phyloP scores from a whole-genome alignment of 2,113 vertebrate genomes.

The Felis catus region DNA sequence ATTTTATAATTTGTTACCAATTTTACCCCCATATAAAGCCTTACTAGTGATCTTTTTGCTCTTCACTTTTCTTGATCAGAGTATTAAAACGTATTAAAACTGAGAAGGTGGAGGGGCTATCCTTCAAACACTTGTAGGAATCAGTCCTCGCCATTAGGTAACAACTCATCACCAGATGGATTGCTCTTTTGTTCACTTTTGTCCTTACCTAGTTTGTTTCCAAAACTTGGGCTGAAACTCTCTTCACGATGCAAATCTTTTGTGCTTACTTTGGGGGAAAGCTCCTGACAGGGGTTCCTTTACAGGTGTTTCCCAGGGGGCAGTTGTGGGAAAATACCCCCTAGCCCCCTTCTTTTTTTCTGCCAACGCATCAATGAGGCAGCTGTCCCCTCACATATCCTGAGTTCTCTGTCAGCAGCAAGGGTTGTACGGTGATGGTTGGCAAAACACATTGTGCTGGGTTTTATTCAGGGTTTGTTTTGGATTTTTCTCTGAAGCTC shows the following conservation, averaged over 20 bases:
- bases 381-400: slow-evolving; percentile 73
- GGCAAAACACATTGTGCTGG: slow-evolving; percentile 86
- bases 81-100: not conserved
- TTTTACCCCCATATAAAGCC: not conserved
- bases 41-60: not conserved
- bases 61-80: not conserved
- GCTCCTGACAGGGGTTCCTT: slow-evolving; percentile 64
- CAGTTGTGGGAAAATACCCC: slow-evolving; percentile 81
- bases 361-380: slow-evolving; percentile 72
- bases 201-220: slow-evolving; percentile 62
- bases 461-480: slow-evolving; percentile 77
- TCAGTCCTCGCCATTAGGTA: slow-evolving; percentile 23
- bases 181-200: slow-evolving; percentile 79
- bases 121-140: not conserved
- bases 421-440: slow-evolving; percentile 66
- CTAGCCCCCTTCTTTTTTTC: slow-evolving; percentile 76
- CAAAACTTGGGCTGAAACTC: slow-evolving; percentile 29
- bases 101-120: not conserved
- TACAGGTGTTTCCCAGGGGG: slow-evolving; percentile 65
- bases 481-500: slow-evolving; percentile 31
- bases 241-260: slow-evolving; percentile 51
- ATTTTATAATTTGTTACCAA: not conserved
- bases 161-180: slow-evolving; percentile 82
- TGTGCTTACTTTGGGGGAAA: slow-evolving; percentile 69
- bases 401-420: slow-evolving; percentile 54